These are phyloP conservation scores for Carassius gibelio DNA, from an alignment of 2,113 vertebrate genomes.

Conservation along the genomic window DNA sequence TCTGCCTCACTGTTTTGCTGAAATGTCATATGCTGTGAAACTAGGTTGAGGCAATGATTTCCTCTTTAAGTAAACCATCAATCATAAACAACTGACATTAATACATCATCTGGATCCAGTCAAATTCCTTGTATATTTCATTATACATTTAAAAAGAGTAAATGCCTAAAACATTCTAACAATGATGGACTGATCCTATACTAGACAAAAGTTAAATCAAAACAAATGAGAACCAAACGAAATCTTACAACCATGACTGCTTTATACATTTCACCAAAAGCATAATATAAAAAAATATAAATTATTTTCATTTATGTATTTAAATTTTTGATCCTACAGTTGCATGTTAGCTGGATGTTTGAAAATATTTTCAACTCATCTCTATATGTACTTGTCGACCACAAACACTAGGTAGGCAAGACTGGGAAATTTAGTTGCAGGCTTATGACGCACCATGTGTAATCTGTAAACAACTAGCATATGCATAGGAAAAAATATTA, in stretches of 20 bases:
- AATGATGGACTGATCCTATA: too few relatives aligned
- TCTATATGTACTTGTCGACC: neutral
- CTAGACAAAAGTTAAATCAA: too few relatives aligned
- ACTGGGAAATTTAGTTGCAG: neutral
- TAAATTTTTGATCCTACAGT: too few relatives aligned
- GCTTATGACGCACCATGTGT: neutral
- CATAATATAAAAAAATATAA: neutral
- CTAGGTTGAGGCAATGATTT: neutral
- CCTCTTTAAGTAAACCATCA: neutral
- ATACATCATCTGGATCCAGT: neutral
- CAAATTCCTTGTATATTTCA: neutral
- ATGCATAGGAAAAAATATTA: neutral
- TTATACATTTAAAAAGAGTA: neutral
- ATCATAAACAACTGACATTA: neutral
- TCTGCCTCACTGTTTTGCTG: neutral
- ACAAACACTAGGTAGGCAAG: neutral
- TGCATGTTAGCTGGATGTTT: neutral
- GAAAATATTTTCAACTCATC: neutral
- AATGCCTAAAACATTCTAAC: neutral
- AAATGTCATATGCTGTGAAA: neutral
- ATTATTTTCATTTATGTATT: neutral
- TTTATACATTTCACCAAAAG: neutral
- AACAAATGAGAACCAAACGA: neutral
- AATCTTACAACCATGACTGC: neutral
- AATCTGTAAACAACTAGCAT: neutral